Percentiles rank a stretch among this genome's conserved stretches.
phyloP scores from a whole-genome alignment of 2,797 vertebrate species.

The Cercopithecus diana region DNA sequence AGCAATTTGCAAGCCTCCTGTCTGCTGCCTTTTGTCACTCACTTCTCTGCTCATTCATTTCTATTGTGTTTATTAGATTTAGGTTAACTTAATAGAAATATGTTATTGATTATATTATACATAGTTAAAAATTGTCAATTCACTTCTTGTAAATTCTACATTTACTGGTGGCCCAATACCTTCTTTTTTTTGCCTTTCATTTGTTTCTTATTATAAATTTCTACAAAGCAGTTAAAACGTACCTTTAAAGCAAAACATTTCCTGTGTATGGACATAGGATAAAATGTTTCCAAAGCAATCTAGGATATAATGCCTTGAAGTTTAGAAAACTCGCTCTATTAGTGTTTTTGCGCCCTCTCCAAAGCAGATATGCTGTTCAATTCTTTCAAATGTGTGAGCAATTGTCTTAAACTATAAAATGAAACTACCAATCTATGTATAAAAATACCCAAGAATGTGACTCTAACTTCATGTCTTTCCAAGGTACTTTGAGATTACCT shows the following conservation, averaged over 20 bases:
- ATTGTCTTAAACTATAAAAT: background rate
- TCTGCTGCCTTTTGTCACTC: background rate
- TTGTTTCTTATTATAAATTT: background rate
- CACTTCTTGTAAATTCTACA: background rate
- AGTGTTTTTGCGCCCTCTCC: background rate
- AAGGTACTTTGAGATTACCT: background rate
- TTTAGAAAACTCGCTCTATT: background rate
- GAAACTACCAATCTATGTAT: background rate
- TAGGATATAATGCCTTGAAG: background rate
- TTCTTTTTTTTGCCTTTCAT: background rate
- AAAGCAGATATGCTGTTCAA: background rate
- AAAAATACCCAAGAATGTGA: background rate
- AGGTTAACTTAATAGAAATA: background rate
- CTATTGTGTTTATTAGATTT: background rate
- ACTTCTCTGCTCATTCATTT: background rate
- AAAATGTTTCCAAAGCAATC: background rate
- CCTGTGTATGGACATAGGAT: background rate
- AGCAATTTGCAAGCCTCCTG: background rate
- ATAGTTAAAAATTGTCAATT: background rate
- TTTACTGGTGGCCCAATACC: background rate
- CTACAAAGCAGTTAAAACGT: background rate
- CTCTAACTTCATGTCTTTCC: background rate
- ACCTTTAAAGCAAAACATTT: background rate
- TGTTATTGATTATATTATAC: background rate
- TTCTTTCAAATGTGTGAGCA: background rate